These are phyloP conservation scores for Leuciscus waleckii DNA, from an alignment of 2,797 vertebrate genomes.

Conservation along the genomic window DNA sequence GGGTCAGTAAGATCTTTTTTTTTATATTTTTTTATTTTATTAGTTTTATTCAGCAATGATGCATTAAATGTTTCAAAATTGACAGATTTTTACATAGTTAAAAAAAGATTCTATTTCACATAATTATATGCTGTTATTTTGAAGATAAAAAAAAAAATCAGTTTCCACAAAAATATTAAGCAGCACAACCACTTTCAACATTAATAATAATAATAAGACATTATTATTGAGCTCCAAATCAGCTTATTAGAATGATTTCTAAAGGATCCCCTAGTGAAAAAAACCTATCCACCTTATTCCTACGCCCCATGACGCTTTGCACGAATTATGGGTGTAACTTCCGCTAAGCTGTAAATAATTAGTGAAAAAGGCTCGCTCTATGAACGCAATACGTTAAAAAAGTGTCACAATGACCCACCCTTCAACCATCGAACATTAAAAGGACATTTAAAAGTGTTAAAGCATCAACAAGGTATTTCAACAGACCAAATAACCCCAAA, in stretches of 20 bases:
- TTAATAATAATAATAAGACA: background rate
- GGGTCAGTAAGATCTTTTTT: background rate
- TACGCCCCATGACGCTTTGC: too few relatives aligned
- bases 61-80: background rate
- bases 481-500: too few relatives aligned
- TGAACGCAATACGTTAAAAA: too few relatives aligned
- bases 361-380: too few relatives aligned
- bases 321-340: too few relatives aligned
- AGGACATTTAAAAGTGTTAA: too few relatives aligned
- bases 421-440: too few relatives aligned
- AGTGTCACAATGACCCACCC: too few relatives aligned
- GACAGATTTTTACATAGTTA: background rate
- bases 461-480: too few relatives aligned
- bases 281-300: too few relatives aligned
- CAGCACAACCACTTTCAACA: background rate
- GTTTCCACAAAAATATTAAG: background rate
- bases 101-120: background rate
- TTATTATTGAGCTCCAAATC: background rate
- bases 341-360: too few relatives aligned
- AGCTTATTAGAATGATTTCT: background rate
- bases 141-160: background rate
- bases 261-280: background rate
- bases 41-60: background rate
- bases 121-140: background rate
- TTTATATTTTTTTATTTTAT: too few relatives aligned